Evolutionary conservation across 2,113 vertebrate species (phyloP).

Genomic region (Sturnira hondurensis): DNA sequence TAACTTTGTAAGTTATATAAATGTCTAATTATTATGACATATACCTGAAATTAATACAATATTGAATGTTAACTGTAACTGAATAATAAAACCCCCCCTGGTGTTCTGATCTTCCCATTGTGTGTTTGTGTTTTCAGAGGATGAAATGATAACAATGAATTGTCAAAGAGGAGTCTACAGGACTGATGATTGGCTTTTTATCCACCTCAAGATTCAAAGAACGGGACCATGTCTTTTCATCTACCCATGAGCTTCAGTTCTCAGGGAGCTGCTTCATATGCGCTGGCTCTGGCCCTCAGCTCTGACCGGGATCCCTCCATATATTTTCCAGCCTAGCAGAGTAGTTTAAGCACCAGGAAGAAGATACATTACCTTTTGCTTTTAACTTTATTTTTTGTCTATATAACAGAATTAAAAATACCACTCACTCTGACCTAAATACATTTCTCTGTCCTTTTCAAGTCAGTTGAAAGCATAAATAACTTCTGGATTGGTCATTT

Average conservation of each 20-base stretch:
- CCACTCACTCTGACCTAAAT: not conserved
- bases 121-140: not conserved
- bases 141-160: not conserved
- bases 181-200: not conserved
- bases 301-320: not conserved
- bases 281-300: not conserved
- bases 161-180: not conserved
- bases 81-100: not conserved
- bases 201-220: not conserved
- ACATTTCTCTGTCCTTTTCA: not conserved
- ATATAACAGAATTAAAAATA: not conserved
- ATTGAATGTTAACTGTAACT: not conserved
- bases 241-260: not conserved
- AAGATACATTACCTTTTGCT: not conserved
- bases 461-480: not conserved
- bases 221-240: not conserved
- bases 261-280: not conserved
- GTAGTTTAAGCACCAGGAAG: not conserved
- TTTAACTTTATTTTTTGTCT: not conserved
- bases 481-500: not conserved
- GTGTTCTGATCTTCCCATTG: not conserved
- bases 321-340: not conserved
- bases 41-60: not conserved
- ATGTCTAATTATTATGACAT: not conserved
- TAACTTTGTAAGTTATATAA: not conserved